Conservation (phyloP, 2,113 vertebrate species). For the Mesoclemmys tuberculata region DNA sequence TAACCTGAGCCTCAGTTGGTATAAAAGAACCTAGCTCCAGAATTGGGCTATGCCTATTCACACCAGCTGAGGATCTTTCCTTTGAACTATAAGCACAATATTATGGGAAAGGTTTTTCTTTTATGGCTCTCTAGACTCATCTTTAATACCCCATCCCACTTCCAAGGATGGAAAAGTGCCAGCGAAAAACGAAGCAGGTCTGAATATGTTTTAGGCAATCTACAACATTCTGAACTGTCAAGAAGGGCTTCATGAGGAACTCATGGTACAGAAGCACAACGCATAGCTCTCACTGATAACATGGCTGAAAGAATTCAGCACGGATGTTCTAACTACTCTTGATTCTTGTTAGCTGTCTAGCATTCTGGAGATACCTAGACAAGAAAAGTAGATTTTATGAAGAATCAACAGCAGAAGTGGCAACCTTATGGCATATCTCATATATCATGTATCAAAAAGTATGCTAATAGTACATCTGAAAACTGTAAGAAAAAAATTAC, state of each 20-base stretch:
- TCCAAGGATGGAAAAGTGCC: neutral
- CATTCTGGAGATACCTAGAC: neutral
- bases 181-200: neutral
- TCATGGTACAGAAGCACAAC: neutral
- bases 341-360: neutral
- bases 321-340: neutral
- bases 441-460: neutral
- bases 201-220: neutral
- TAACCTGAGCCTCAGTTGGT: neutral
- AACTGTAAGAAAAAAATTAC: neutral
- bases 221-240: neutral
- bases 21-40: neutral
- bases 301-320: neutral
- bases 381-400: neutral
- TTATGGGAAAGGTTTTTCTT: neutral
- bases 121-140: neutral
- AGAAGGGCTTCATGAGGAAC: neutral
- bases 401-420: neutral
- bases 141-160: neutral
- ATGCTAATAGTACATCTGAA: neutral
- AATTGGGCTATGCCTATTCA: neutral
- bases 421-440: neutral
- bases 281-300: neutral
- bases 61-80: neutral
- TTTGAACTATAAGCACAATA: neutral